Conservation (phyloP, 2,888 invertebrate species). For the Eilema depressum region DNA sequence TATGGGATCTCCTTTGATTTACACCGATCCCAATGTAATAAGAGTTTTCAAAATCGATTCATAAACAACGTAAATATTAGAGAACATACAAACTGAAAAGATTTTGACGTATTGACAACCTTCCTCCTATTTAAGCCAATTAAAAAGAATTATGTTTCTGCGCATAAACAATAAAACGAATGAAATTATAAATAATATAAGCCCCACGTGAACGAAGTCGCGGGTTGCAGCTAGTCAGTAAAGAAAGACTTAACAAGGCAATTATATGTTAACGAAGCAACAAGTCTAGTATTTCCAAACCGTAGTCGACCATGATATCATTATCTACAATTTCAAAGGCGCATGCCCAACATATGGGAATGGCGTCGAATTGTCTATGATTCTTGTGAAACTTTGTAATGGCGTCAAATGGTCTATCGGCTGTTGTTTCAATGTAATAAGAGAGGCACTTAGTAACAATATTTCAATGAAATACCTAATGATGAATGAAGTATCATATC, state of each 20-base stretch:
- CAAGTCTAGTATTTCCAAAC: conserved; percentile 11
- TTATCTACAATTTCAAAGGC: conserved; percentile 13
- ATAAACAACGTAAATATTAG: no score
- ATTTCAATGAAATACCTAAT: not conserved
- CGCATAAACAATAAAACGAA: not conserved
- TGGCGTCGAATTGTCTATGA: conserved; percentile 19
- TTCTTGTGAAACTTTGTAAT: conserved; percentile 13
- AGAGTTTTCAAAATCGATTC: no score
- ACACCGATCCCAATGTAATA: no score
- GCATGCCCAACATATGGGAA: conserved; percentile 17
- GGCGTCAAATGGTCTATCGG: conserved; percentile 21
- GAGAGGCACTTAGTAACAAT: not conserved
- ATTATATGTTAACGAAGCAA: conserved; percentile 5
- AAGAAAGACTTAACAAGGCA: not conserved
- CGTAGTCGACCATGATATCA: not conserved
- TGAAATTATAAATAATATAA: not conserved
- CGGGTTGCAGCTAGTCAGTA: not conserved
- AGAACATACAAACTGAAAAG: no score
- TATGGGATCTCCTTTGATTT: no score
- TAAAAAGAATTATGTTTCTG: no score
- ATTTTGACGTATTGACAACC: no score
- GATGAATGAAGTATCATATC: no score
- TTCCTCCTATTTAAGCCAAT: no score
- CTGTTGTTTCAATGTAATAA: conserved; percentile 14
- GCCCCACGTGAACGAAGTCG: not conserved